Conservation (phyloP, 2,797 vertebrate genomes). For the Leptodon cayanensis region DNA sequence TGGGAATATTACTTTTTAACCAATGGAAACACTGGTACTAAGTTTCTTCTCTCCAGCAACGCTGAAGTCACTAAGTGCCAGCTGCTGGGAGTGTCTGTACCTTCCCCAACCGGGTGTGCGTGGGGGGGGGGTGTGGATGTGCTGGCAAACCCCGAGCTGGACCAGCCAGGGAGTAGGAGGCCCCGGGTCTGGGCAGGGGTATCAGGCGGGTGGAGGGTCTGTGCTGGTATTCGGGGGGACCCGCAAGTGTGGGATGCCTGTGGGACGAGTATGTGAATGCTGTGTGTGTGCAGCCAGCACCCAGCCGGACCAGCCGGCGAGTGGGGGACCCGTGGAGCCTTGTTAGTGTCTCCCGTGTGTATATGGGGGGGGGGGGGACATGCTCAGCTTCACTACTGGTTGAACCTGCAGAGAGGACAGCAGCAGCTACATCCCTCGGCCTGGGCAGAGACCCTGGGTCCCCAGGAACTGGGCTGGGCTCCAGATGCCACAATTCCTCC, state of each 20-base stretch:
- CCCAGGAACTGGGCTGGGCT: accelerated
- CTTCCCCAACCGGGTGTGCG: accelerated
- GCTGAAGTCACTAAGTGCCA: neutral
- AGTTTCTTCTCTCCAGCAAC: neutral
- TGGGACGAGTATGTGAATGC: neutral
- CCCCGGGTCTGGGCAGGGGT: accelerated
- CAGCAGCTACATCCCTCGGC: accelerated
- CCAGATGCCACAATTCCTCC: neutral
- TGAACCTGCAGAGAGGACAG: neutral
- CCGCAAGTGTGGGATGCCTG: accelerated
- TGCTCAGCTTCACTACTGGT: neutral
- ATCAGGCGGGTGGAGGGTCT: accelerated
- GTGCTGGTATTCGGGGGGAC: neutral
- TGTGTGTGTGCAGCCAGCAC: neutral
- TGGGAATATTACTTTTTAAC: neutral
- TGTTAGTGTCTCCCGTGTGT: neutral
- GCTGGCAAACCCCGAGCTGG: no score
- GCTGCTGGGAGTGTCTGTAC: neutral
- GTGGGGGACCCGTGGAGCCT: accelerated
- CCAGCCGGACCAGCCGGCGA: no score
- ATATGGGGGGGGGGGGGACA: no score
- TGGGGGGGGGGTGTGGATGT: no score
- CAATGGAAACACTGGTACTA: neutral
- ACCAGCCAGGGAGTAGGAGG: neutral
- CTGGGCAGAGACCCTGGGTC: accelerated